These are phyloP conservation scores for Calliphora vicina DNA, from an alignment of 1,140 invertebrate genomes.

Conservation along the genomic window DNA sequence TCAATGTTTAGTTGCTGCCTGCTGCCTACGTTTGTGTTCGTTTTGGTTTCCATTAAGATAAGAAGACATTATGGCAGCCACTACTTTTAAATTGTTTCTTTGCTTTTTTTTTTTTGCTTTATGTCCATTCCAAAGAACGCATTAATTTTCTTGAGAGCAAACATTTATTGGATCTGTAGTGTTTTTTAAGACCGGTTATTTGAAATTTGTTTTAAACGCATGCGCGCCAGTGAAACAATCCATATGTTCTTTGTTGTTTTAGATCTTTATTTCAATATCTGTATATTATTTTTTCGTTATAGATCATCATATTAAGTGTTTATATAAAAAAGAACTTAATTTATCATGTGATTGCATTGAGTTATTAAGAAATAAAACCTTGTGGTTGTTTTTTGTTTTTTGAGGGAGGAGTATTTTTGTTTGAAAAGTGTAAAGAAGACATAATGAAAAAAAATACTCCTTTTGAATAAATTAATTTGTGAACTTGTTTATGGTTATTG, in stretches of 20 bases:
- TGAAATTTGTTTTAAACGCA: neutral
- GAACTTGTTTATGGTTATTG: neutral
- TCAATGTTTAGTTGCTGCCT: neutral
- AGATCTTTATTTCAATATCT: too few relatives aligned
- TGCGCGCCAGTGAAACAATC: neutral
- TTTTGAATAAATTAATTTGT: neutral
- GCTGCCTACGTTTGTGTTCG: neutral
- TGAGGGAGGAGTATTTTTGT: neutral
- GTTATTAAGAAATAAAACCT: neutral
- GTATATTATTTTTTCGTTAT: neutral
- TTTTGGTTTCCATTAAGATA: constrained; percentile 30
- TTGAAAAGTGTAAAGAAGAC: neutral
- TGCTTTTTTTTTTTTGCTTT: neutral
- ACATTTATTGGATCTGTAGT: neutral
- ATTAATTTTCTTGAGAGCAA: constrained; percentile 2
- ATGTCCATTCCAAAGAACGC: neutral
- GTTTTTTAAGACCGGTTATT: neutral
- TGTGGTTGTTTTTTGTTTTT: neutral
- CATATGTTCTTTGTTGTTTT: neutral
- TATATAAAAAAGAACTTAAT: neutral
- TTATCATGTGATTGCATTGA: neutral
- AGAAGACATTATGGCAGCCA: constrained; percentile 35
- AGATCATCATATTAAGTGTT: neutral
- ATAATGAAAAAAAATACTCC: neutral
- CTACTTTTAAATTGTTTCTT: neutral